Percentiles rank a stretch among this genome's conserved stretches.
phyloP scores from a whole-genome alignment of 2,888 invertebrate genomes.

The Lasioglossum lativentre region DNA sequence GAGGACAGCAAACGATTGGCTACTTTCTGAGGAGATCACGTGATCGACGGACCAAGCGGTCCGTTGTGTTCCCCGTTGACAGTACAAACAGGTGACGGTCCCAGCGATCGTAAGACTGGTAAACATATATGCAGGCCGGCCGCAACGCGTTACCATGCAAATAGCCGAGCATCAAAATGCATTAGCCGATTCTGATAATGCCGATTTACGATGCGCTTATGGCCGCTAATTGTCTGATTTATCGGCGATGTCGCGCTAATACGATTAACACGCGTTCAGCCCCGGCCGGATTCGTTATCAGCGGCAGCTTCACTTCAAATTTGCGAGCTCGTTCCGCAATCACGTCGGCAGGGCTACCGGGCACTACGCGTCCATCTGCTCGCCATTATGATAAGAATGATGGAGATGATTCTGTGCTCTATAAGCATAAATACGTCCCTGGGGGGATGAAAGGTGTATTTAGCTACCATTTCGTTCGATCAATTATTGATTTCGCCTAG shows the following conservation, averaged over 20 bases:
- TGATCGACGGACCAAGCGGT: constrained; percentile 27
- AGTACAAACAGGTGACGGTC: constrained; percentile 63
- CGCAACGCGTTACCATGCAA: constrained; percentile 71
- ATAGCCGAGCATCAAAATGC: constrained; percentile 69
- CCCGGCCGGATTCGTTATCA: constrained; percentile 48
- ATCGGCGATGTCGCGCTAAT: constrained; percentile 77
- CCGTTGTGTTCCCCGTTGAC: constrained; percentile 39
- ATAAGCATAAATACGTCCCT: background rate
- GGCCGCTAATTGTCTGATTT: constrained; percentile 81
- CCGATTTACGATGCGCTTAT: constrained; percentile 80
- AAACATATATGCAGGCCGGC: constrained; percentile 61
- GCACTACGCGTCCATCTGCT: background rate
- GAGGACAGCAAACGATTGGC: background rate
- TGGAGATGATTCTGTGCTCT: background rate
- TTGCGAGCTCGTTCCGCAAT: constrained; percentile 19
- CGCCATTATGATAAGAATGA: constrained; percentile 2
- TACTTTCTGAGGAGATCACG: background rate
- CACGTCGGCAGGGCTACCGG: background rate
- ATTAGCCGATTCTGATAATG: constrained; percentile 74
- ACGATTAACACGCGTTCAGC: constrained; percentile 72
- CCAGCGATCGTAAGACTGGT: constrained; percentile 67
- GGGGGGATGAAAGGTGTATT: too few relatives aligned
- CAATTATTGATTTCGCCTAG: too few relatives aligned
- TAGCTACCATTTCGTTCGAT: too few relatives aligned
- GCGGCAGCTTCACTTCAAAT: constrained; percentile 42